A percentile compares a stretch with the other conserved stretches of the same genome.
These are phyloP conservation scores for Chloroceryle aenea DNA, from an alignment of 2,113 vertebrate species.

Conservation along the genomic window DNA sequence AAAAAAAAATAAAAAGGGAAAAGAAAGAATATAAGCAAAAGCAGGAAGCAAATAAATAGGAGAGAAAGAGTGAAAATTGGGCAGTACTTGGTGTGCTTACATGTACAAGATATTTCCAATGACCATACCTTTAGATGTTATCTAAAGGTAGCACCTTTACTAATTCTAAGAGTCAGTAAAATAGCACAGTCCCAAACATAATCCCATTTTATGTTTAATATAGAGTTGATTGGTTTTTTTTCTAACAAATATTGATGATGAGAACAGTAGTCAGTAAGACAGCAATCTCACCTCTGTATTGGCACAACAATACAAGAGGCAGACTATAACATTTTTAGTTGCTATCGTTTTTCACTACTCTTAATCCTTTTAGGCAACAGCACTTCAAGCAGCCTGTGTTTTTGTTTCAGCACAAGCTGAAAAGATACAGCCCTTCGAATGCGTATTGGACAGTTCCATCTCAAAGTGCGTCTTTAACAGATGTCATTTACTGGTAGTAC, in stretches of 20 bases:
- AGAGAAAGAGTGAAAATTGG: neutral
- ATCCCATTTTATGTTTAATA: neutral
- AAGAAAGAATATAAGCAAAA: neutral
- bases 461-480: neutral
- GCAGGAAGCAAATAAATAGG: neutral
- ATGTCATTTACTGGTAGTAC: neutral
- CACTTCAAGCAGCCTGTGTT: neutral
- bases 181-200: neutral
- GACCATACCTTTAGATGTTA: neutral
- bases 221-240: neutral
- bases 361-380: neutral
- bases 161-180: neutral
- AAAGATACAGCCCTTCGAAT: neutral
- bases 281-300: neutral
- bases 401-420: neutral
- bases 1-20: neutral
- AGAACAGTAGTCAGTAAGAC: neutral
- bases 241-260: neutral
- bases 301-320: neutral
- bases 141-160: neutral
- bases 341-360: neutral
- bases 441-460: neutral
- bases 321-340: neutral
- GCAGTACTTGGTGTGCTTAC: neutral
- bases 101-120: neutral